Conservation (phyloP, 1,140 invertebrate genomes). For the Lethocerus indicus region DNA sequence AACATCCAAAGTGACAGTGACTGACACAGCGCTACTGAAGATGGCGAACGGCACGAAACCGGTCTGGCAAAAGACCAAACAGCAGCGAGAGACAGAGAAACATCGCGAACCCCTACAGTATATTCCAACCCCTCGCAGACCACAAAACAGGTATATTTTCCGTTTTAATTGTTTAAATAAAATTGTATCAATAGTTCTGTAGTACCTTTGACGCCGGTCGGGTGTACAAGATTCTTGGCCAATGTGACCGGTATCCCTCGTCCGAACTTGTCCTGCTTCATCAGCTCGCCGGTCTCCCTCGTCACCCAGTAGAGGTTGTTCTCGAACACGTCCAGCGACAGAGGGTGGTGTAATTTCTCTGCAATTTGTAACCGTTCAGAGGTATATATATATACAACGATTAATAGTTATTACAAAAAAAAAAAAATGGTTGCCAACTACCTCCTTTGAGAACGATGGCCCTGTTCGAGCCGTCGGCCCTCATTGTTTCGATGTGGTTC, state of each 20-base stretch:
- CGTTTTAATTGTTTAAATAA: no score
- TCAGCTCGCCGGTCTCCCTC: conserved; percentile 61
- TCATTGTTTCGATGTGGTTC: conserved; percentile 81
- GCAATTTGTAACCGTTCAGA: conserved; percentile 7
- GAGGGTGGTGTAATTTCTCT: conserved; percentile 57
- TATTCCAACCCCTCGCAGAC: no score
- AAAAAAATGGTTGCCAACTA: conserved; percentile 13
- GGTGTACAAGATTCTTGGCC: conserved; percentile 59
- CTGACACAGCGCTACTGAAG: no score
- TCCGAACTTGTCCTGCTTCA: conserved; percentile 88
- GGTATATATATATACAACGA: not conserved
- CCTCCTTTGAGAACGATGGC: conserved; percentile 51
- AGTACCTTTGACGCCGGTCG: conserved; percentile 66
- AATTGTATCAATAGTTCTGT: no score
- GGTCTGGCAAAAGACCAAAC: no score
- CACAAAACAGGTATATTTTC: no score
- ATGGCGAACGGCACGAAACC: no score
- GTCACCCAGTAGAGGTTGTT: conserved; percentile 80
- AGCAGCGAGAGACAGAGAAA: no score
- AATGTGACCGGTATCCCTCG: conserved; percentile 73
- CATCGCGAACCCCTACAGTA: no score
- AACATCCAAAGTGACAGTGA: no score
- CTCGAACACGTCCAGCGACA: conserved; percentile 86
- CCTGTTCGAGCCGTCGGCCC: conserved; percentile 62
- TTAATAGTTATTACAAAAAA: no score